These are phyloP conservation scores for Mactra quadrangularis DNA, from an alignment of 1,140 invertebrate genomes.

Conservation along the genomic window DNA sequence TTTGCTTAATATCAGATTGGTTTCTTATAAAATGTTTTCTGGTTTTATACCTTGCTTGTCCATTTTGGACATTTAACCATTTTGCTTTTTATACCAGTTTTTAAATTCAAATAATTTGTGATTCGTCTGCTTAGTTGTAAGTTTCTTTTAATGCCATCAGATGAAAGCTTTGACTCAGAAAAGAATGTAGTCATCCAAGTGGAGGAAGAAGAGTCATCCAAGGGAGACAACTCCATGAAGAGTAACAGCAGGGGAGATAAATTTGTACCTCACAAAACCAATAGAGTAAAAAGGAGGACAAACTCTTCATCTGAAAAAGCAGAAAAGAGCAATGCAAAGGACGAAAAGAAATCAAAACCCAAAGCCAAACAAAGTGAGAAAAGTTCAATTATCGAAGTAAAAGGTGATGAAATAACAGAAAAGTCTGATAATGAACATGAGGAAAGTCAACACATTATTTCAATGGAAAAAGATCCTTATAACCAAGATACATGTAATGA, in stretches of 20 bases:
- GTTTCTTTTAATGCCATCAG: constrained; percentile 37
- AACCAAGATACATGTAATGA: constrained; percentile 54
- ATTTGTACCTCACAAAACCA: constrained; percentile 48
- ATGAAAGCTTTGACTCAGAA: constrained; percentile 30
- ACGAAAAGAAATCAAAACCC: neutral
- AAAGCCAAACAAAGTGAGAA: constrained; percentile 18
- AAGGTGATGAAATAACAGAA: constrained; percentile 31
- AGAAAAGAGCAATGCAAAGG: neutral
- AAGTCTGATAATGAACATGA: neutral
- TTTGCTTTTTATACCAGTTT: too few species aligned
- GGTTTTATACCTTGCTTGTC: too few species aligned
- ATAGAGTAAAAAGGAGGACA: constrained; percentile 2
- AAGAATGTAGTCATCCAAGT: constrained; percentile 54
- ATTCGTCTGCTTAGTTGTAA: too few species aligned
- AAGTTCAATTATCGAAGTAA: neutral
- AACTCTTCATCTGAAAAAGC: neutral
- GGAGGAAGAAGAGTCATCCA: constrained; percentile 49
- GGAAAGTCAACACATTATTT: neutral
- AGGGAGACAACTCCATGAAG: constrained; percentile 35
- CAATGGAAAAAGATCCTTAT: neutral
- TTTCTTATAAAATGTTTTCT: too few species aligned
- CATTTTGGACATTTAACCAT: too few species aligned
- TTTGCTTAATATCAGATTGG: too few species aligned
- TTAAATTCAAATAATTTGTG: too few species aligned
- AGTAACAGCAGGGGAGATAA: constrained; percentile 38